Evolutionary conservation across 2,888 invertebrate species (phyloP).

Genomic region (Sthenelais limicola): DNA sequence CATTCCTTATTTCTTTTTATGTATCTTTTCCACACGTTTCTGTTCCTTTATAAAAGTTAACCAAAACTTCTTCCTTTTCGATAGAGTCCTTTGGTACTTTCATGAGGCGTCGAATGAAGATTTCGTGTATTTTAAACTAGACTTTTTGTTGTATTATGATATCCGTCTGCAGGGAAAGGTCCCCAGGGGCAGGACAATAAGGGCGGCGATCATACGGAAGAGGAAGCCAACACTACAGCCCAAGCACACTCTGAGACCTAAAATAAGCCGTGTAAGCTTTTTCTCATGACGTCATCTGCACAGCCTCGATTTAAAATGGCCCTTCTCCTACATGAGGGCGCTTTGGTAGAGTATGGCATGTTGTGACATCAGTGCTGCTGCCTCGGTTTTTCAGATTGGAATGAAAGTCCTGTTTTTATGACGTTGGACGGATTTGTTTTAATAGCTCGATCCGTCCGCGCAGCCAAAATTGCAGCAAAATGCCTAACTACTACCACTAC

Average conservation of each 20-base stretch:
- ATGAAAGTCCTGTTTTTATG: constrained; percentile 21
- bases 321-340: constrained; percentile 1
- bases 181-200: constrained; percentile 34
- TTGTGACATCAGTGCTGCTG: constrained; percentile 23
- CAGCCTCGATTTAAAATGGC: constrained; percentile 25
- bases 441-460: no score
- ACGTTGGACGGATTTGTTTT: no score
- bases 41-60: no score
- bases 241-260: constrained; percentile 34
- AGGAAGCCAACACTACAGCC: constrained; percentile 8
- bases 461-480: no score
- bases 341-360: constrained; percentile 35
- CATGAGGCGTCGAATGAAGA: no score
- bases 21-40: no score
- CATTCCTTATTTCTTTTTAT: no score
- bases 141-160: constrained; percentile 24
- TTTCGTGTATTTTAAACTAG: constrained; percentile 17
- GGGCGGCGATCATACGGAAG: constrained; percentile 31
- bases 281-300: constrained; percentile 32
- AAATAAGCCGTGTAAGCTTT: constrained; percentile 32
- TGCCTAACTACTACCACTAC: no score
- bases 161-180: constrained; percentile 21
- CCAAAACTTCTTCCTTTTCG: no score
- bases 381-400: constrained; percentile 28
- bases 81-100: no score